Base-by-base conservation (phyloP, 2,113 vertebrate genomes). In the Macrotus californicus region DNA sequence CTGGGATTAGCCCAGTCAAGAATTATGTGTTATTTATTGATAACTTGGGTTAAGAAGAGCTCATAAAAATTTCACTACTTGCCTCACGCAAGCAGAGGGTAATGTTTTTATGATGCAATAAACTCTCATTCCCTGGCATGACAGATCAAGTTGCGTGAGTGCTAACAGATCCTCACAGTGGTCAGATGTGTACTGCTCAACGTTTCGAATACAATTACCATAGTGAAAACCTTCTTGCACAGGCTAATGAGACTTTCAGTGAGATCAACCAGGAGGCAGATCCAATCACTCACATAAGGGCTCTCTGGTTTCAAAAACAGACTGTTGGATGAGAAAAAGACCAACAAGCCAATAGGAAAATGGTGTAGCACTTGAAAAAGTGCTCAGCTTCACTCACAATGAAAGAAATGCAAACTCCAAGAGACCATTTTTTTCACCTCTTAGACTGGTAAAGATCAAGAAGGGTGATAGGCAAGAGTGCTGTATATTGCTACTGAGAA, bases 61-160 rank as follows among this genome's bases (percentile, higher is more conserved):
- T 96, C 86, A 93, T 96, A 96, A 97, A 97, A 96, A 84, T 89
- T 95, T 96, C 70, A 95, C 64, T 90, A 61, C 93, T 96, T 96
- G 75, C 79, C 93, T 82, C 81, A 93, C 8, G 31, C 75, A 93
- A 91, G 89, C 1, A 5, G 75, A 97, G 67, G 94, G 82, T 83
- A 94, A 84, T 75, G 76, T 94, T 97, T 97, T 97, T 96, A 97
- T 94, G 93, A 96, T 95, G 93, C 94, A 84, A 94, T 96, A 97
- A 95, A 96, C 94, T 95, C 56, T 97, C 85, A 87, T 96, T 94
- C 69, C 14, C 52, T 66, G 89, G 82, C 24, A 76, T 3, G 19
- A 70, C 79, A 77, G 93, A 91, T 87, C 72, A 93, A 93, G 56
- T 77, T 97, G 50, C 34, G 18, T 77, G 91, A 95, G 75, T 72